A percentile compares a stretch with the other conserved stretches of the same genome.
Conservation (phyloP, 2,888 invertebrate genomes). For the Synanthedon tipuliformis region DNA sequence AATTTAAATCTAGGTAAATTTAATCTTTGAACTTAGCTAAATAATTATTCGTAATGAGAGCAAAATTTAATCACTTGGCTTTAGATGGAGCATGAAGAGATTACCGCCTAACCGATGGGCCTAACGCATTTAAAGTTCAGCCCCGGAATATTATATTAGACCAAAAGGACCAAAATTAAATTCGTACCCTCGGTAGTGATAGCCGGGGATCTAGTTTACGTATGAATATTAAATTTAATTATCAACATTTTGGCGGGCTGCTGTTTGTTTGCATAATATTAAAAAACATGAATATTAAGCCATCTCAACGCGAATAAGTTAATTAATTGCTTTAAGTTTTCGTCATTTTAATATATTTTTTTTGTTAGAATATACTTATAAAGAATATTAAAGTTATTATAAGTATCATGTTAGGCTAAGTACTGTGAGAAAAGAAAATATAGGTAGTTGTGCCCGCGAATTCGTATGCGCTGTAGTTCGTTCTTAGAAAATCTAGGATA, state of each 20-base stretch:
- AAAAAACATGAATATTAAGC: conserved; percentile 4
- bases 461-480: no score
- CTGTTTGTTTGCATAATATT: conserved; percentile 7
- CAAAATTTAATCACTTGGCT: conserved; percentile 31
- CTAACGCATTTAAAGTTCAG: conserved; percentile 31
- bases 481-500: no score
- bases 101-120: conserved; percentile 6
- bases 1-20: conserved; percentile 11
- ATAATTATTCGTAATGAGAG: conserved; percentile 22
- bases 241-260: conserved; percentile 8
- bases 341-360: no score
- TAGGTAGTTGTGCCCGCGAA: no score
- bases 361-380: no score
- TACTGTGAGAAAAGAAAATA: no score
- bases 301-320: neutral
- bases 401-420: no score
- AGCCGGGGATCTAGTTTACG: conserved; percentile 25
- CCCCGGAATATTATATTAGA: conserved; percentile 40
- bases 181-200: conserved; percentile 31
- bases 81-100: conserved; percentile 17
- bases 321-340: neutral
- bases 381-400: no score
- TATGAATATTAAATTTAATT: conserved; percentile 44
- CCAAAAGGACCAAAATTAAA: conserved; percentile 40
- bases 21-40: conserved; percentile 15